Evolutionary conservation across 2,888 invertebrate genomes (phyloP).

Genomic region (Alsophila aescularia): DNA sequence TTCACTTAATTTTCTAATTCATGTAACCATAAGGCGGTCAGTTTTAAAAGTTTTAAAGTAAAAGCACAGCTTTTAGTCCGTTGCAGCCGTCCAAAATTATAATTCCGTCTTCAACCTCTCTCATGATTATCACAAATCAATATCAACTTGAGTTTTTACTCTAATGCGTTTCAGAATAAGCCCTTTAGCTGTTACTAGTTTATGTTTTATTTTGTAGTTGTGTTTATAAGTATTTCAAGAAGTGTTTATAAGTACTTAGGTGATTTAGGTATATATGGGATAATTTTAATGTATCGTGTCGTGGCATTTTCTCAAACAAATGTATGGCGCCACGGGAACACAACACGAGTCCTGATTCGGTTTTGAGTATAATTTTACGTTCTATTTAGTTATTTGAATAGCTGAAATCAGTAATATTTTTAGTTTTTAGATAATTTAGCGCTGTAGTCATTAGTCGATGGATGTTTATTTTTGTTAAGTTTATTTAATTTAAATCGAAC

Average conservation of each 20-base stretch:
- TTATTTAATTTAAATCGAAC: slow-evolving; percentile 8
- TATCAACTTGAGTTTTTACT: not conserved
- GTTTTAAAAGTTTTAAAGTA: slow-evolving; percentile 18
- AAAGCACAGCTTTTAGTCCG: slow-evolving; percentile 65
- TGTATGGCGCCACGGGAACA: not conserved
- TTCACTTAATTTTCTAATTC: too few species aligned
- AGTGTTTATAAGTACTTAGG: too few species aligned
- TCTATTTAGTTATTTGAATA: slow-evolving; percentile 11
- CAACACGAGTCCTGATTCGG: too few species aligned
- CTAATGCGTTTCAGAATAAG: too few species aligned
- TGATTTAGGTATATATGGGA: too few species aligned
- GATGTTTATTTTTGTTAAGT: slow-evolving; percentile 37
- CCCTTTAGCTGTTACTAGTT: not conserved
- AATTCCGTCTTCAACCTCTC: slow-evolving; percentile 61
- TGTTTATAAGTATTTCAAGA: not conserved
- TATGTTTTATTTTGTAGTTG: too few species aligned
- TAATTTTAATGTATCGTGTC: not conserved
- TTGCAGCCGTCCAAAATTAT: slow-evolving; percentile 64
- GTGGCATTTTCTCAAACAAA: not conserved
- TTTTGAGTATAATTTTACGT: not conserved
- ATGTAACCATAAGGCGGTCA: not conserved
- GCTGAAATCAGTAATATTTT: slow-evolving; percentile 2
- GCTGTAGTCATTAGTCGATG: slow-evolving; percentile 44
- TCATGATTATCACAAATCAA: slow-evolving; percentile 7
- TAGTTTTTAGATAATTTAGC: slow-evolving; percentile 12